These are phyloP conservation scores for Tonatia bakeri DNA, from an alignment of 2,113 vertebrate genomes.

Conservation along the genomic window DNA sequence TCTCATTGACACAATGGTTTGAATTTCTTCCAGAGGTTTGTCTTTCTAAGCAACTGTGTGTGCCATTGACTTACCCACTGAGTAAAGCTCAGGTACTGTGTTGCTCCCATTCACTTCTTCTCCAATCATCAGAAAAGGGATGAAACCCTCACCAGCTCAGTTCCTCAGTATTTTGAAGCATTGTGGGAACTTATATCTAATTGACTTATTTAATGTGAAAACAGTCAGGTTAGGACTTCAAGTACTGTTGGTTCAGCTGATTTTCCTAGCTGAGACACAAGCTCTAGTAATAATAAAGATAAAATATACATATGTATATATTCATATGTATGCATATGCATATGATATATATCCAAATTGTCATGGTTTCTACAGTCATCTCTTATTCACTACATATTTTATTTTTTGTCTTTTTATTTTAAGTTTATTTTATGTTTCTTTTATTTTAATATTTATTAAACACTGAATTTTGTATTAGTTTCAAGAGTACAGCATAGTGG, in stretches of 20 bases:
- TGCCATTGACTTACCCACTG: background rate
- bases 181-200: background rate
- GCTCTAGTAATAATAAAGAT: background rate
- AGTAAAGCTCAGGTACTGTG: background rate
- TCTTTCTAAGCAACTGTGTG: background rate
- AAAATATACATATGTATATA: background rate
- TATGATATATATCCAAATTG: background rate
- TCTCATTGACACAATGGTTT: background rate
- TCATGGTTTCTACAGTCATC: background rate
- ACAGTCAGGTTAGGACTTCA: background rate
- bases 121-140: background rate
- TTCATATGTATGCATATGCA: background rate
- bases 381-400: background rate
- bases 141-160: background rate
- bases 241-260: background rate
- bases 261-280: background rate
- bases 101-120: rapidly evolving
- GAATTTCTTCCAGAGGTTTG: background rate
- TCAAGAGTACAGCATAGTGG: background rate
- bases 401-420: background rate
- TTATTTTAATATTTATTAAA: background rate
- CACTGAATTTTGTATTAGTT: background rate
- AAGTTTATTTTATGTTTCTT: background rate
- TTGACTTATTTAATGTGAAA: background rate
- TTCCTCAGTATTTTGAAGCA: background rate